A percentile compares a stretch with the other conserved stretches of the same genome.
Evolutionary conservation across 2,888 invertebrate genomes (phyloP).

Genomic region (Glaucopsyche alexis): DNA sequence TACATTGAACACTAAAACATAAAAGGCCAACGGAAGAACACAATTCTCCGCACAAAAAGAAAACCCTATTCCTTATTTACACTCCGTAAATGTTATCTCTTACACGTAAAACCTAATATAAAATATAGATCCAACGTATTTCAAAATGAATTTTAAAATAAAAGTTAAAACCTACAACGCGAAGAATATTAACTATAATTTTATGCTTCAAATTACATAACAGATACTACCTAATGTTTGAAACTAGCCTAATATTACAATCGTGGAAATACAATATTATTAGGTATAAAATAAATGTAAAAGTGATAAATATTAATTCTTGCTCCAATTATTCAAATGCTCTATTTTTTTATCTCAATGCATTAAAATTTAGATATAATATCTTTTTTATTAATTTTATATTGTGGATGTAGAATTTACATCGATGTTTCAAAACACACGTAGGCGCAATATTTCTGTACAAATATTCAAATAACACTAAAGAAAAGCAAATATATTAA

Average conservation of each 20-base stretch:
- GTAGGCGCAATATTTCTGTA: constrained; percentile 45
- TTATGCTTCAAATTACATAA: too few species aligned
- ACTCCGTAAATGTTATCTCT: constrained; percentile 45
- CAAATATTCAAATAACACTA: constrained; percentile 51
- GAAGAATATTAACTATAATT: too few species aligned
- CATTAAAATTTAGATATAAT: too few species aligned
- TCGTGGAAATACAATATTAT: too few species aligned
- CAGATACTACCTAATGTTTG: too few species aligned
- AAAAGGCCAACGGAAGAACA: constrained; percentile 40
- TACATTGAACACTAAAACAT: constrained; percentile 10
- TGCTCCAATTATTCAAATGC: too few species aligned
- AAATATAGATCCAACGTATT: constrained; percentile 11
- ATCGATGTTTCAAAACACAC: constrained; percentile 50
- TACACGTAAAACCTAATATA: neutral
- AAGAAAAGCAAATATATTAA: constrained; percentile 61
- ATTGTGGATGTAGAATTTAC: neutral
- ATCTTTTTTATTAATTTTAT: too few species aligned
- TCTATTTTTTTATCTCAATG: neutral
- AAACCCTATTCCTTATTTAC: constrained; percentile 52
- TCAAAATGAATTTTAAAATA: too few species aligned
- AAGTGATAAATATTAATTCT: too few species aligned
- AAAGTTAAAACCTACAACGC: too few species aligned
- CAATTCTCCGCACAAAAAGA: constrained; percentile 37
- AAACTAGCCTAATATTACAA: too few species aligned
- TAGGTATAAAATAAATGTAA: too few species aligned